phyloP scores from a whole-genome alignment of 2,113 vertebrate species.

The Nycticebus coucang region DNA sequence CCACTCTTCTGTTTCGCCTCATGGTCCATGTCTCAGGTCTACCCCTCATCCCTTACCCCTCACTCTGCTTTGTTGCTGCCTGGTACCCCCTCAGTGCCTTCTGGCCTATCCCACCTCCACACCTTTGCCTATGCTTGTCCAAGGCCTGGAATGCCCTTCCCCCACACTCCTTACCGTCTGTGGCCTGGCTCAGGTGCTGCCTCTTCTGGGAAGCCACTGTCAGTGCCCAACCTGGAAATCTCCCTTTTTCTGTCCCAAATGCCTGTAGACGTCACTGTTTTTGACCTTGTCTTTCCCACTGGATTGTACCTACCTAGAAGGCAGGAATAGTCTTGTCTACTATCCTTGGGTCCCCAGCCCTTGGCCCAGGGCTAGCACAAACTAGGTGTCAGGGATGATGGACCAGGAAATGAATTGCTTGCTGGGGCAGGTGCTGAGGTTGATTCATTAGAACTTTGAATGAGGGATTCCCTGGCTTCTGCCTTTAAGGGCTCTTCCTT shows the following conservation, averaged over 20 bases:
- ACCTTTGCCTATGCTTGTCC: background rate
- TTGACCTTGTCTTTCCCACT: background rate
- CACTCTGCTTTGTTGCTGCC: background rate
- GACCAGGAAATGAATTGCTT: background rate
- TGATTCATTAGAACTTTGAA: background rate
- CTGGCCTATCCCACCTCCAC: too few relatives aligned
- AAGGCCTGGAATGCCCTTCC: background rate
- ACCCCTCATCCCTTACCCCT: background rate
- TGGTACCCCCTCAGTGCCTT: background rate
- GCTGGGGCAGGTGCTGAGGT: background rate
- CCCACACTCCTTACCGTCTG: background rate
- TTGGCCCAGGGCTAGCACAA: background rate
- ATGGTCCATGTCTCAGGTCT: background rate
- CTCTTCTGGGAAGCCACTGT: background rate
- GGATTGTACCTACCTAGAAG: background rate
- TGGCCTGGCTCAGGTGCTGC: background rate
- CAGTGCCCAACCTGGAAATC: background rate
- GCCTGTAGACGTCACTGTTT: background rate
- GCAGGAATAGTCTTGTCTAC: background rate
- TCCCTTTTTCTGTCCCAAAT: background rate
- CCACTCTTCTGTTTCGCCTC: too few relatives aligned
- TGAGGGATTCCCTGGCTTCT: background rate
- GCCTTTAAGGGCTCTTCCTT: background rate
- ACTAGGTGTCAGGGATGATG: background rate
- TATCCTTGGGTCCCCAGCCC: background rate